Conservation (phyloP, 2,113 vertebrate genomes). For the Speoplatyrhinus poulsoni region DNA sequence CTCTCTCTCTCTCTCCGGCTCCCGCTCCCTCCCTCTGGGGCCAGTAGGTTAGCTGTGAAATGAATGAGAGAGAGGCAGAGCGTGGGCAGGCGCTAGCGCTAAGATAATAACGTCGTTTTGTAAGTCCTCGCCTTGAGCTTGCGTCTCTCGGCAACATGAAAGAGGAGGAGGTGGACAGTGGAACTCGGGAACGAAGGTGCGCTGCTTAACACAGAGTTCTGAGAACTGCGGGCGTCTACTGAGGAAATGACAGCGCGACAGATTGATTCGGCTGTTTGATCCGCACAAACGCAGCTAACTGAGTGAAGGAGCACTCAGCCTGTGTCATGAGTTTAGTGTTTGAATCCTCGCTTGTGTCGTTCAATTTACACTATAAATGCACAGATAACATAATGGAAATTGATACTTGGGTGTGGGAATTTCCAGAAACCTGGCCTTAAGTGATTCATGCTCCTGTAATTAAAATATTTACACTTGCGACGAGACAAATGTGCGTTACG, state of each 20-base stretch:
- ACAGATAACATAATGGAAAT: too few species aligned
- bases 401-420: too few species aligned
- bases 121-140: slow-evolving; percentile 57
- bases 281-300: slow-evolving; percentile 33
- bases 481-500: slow-evolving; percentile 9
- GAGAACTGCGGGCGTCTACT: slow-evolving; percentile 25
- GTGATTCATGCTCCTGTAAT: too few species aligned
- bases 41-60: slow-evolving; percentile 62
- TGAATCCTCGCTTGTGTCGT: too few species aligned
- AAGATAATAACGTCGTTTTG: slow-evolving; percentile 70
- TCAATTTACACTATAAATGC: too few species aligned
- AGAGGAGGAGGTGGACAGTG: slow-evolving; percentile 37
- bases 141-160: slow-evolving; percentile 56
- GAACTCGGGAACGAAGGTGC: slow-evolving; percentile 24
- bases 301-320: slow-evolving; percentile 22
- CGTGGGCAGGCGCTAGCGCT: slow-evolving; percentile 62
- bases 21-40: slow-evolving; percentile 26
- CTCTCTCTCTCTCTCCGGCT: slow-evolving; percentile 43
- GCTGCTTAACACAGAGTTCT: slow-evolving; percentile 6
- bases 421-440: too few species aligned
- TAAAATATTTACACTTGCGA: too few species aligned
- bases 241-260: slow-evolving; percentile 1
- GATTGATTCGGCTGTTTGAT: slow-evolving; percentile 28
- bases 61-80: slow-evolving; percentile 64
- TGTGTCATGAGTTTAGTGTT: too few species aligned